These are phyloP conservation scores for Eupithecia dodoneata DNA, from an alignment of 2,888 invertebrate species.

Conservation along the genomic window DNA sequence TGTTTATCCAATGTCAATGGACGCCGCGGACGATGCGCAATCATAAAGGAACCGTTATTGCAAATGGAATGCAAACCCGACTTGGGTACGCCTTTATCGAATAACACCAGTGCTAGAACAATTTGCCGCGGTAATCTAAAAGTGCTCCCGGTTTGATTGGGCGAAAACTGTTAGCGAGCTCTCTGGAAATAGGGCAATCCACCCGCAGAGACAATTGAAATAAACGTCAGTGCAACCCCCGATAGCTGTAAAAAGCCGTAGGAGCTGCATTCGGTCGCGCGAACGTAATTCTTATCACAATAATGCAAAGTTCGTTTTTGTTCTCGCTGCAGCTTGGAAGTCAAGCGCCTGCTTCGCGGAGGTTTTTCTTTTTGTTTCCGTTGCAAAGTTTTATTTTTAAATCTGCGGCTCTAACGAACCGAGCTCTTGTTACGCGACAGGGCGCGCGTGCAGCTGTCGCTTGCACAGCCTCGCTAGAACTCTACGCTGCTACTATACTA, in stretches of 20 bases:
- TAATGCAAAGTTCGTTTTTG: slow-evolving; percentile 56
- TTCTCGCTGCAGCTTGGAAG: slow-evolving; percentile 53
- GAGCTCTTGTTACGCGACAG: slow-evolving; percentile 69
- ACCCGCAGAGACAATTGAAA: slow-evolving; percentile 81
- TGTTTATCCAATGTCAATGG: slow-evolving; percentile 17
- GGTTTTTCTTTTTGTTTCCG: slow-evolving; percentile 74
- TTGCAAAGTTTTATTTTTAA: slow-evolving; percentile 77
- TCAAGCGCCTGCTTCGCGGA: slow-evolving; percentile 69
- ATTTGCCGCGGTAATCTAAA: slow-evolving; percentile 53
- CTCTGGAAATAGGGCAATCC: slow-evolving; percentile 78
- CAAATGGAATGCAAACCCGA: slow-evolving; percentile 31
- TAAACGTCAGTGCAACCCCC: slow-evolving; percentile 64
- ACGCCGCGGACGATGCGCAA: slow-evolving; percentile 8
- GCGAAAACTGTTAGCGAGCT: slow-evolving; percentile 67
- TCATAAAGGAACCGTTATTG: slow-evolving; percentile 24
- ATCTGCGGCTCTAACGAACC: slow-evolving; percentile 79
- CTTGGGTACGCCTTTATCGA: slow-evolving; percentile 24
- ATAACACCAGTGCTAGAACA: slow-evolving; percentile 29
- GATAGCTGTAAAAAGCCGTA: slow-evolving; percentile 48
- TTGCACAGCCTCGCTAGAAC: slow-evolving; percentile 32
- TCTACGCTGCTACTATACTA: slow-evolving; percentile 13
- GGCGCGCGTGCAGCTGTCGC: slow-evolving; percentile 64
- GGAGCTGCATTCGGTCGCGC: slow-evolving; percentile 44
- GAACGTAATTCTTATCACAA: slow-evolving; percentile 61
- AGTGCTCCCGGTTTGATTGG: slow-evolving; percentile 66